Evolutionary conservation across 2,888 invertebrate species (phyloP).

Genomic region (Drosophila rellima): DNA sequence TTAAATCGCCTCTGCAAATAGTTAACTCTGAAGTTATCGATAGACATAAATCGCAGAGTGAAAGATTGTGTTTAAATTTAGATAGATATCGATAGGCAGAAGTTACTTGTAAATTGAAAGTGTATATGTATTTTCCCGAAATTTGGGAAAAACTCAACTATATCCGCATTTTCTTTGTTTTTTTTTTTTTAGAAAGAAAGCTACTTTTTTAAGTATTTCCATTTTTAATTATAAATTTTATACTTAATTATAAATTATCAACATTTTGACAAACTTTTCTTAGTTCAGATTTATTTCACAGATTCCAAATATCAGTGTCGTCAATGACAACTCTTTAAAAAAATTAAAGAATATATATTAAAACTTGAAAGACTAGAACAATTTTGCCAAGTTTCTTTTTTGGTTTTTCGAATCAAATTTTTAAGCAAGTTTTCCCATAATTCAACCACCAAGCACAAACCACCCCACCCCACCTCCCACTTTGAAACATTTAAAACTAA

Average conservation of each 20-base stretch:
- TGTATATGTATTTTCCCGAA: too few species aligned
- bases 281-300: background rate
- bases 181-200: too few species aligned
- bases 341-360: conserved; percentile 19
- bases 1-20: background rate
- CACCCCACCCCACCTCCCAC: background rate
- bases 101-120: too few species aligned
- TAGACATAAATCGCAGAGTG: background rate
- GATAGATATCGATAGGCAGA: background rate
- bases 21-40: background rate
- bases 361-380: conserved; percentile 32
- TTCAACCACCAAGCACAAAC: conserved; percentile 8
- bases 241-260: too few species aligned
- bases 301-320: conserved; percentile 9
- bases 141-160: too few species aligned
- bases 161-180: too few species aligned
- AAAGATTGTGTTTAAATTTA: background rate
- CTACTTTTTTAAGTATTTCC: too few species aligned
- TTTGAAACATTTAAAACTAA: conserved; percentile 1
- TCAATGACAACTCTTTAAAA: conserved; percentile 22
- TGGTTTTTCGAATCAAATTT: conserved; percentile 53
- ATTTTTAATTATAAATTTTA: too few species aligned
- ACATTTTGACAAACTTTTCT: conserved; percentile 9
- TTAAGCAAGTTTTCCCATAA: conserved; percentile 35
- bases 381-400: conserved; percentile 35